A percentile compares a stretch with the other conserved stretches of the same genome.
Conservation (phyloP, 2,888 invertebrate species). For the Erynnis tages region DNA sequence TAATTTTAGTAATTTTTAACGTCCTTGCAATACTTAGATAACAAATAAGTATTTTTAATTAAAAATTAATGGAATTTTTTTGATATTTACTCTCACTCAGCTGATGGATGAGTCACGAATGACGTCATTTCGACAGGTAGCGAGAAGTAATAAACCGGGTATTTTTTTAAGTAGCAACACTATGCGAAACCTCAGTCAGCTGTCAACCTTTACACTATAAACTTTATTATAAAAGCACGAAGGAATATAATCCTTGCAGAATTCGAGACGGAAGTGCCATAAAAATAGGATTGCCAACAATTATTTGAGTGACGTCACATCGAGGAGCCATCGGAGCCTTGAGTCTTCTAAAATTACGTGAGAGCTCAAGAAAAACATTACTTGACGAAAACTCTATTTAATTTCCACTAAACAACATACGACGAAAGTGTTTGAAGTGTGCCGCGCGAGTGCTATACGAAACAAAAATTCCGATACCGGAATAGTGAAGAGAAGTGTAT, state of each 20-base stretch:
- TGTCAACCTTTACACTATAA: constrained; percentile 51
- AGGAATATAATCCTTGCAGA: constrained; percentile 51
- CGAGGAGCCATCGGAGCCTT: constrained; percentile 65
- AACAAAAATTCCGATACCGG: constrained; percentile 28
- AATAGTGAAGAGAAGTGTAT: constrained; percentile 38
- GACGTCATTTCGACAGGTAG: constrained; percentile 32
- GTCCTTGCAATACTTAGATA: no score
- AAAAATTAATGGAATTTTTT: not conserved
- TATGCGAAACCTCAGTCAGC: constrained; percentile 38
- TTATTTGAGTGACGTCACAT: constrained; percentile 77
- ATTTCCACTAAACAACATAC: constrained; percentile 42
- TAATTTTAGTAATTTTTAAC: no score
- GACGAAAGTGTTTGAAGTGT: constrained; percentile 57
- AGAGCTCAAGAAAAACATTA: constrained; percentile 63
- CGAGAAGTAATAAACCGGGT: constrained; percentile 16
- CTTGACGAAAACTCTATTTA: constrained; percentile 57
- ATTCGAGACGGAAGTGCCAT: constrained; percentile 66
- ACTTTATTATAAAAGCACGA: constrained; percentile 48
- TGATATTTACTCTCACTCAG: constrained; percentile 5
- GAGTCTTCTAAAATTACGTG: constrained; percentile 75
- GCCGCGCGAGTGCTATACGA: constrained; percentile 33
- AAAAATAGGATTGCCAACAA: constrained; percentile 81
- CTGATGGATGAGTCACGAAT: constrained; percentile 38
- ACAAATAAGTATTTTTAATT: not conserved
- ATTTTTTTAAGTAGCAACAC: constrained; percentile 52